A percentile compares a stretch with the other conserved stretches of the same genome.
Evolutionary conservation across 2,888 invertebrate species (phyloP).

Genomic region (Ischnura elegans): DNA sequence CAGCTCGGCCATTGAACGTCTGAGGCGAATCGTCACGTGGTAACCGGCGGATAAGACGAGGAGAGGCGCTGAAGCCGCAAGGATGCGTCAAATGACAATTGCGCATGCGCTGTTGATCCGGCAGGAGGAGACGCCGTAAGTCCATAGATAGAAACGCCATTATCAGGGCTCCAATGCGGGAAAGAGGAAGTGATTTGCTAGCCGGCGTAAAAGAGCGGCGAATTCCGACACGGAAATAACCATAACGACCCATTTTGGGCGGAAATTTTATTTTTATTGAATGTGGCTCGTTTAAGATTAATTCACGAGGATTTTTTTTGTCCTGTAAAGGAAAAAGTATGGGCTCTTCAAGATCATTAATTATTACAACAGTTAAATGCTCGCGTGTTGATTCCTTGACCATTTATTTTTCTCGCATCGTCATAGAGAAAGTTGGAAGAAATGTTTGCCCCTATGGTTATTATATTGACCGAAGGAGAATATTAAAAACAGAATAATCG

Average conservation of each 20-base stretch:
- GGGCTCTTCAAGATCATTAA: too few species aligned
- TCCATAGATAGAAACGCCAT: slow-evolving; percentile 59
- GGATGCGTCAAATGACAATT: slow-evolving; percentile 62
- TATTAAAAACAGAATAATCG: too few species aligned
- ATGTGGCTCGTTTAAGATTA: not conserved
- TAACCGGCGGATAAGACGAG: slow-evolving; percentile 32
- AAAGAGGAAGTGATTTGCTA: not conserved
- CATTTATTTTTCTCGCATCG: too few species aligned
- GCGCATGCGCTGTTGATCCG: slow-evolving; percentile 58
- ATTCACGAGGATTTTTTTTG: not conserved
- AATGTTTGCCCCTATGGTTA: too few species aligned
- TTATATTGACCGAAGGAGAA: too few species aligned
- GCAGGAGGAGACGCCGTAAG: slow-evolving; percentile 45
- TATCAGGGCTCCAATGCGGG: slow-evolving; percentile 21
- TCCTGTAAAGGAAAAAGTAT: too few species aligned
- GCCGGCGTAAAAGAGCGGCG: not conserved
- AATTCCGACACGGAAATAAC: not conserved
- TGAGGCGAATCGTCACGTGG: slow-evolving; percentile 21
- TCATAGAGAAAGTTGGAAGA: too few species aligned
- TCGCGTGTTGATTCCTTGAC: too few species aligned
- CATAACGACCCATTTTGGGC: not conserved
- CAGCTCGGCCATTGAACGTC: not conserved
- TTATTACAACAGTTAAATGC: too few species aligned
- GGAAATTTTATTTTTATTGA: not conserved
- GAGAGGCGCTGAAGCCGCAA: slow-evolving; percentile 44